Conservation (phyloP, 2,888 invertebrate species). For the Andrena chrysosceles region DNA sequence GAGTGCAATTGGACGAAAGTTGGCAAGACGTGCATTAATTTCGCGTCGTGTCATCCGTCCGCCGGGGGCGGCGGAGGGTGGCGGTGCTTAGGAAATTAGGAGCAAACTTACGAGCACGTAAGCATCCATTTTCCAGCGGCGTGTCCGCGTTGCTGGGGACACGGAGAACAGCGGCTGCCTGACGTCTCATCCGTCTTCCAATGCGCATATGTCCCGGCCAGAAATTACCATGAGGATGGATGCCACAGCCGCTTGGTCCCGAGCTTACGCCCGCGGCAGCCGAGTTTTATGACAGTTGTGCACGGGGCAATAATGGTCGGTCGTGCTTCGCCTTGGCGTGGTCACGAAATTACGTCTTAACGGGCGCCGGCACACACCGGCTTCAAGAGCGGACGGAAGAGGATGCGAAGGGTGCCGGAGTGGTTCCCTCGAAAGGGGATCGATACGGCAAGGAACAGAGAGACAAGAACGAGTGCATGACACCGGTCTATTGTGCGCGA, state of each 20-base stretch:
- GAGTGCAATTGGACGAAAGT: slow-evolving; percentile 34
- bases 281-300: slow-evolving; percentile 75
- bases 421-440: slow-evolving; percentile 46
- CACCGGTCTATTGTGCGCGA: slow-evolving; percentile 72
- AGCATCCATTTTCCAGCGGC: slow-evolving; percentile 60
- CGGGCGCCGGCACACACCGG: slow-evolving; percentile 6
- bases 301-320: slow-evolving; percentile 69
- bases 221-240: slow-evolving; percentile 73
- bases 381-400: slow-evolving; percentile 39
- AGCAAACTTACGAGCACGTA: slow-evolving; percentile 60
- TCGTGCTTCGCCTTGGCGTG: slow-evolving; percentile 52
- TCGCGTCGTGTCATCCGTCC: slow-evolving; percentile 28
- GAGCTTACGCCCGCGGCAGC: slow-evolving; percentile 15
- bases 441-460: slow-evolving; percentile 65
- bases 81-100: slow-evolving; percentile 67
- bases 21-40: slow-evolving; percentile 51
- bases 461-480: slow-evolving; percentile 67
- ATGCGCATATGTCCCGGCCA: slow-evolving; percentile 61
- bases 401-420: slow-evolving; percentile 32
- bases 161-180: slow-evolving; percentile 27
- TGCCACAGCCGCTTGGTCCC: slow-evolving; percentile 36
- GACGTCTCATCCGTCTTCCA: slow-evolving; percentile 70
- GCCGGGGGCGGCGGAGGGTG: background rate
- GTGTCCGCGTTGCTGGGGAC: slow-evolving; percentile 39
- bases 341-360: slow-evolving; percentile 56